phyloP scores from a whole-genome alignment of 2,888 invertebrate genomes.

The Apodemia hepburni region DNA sequence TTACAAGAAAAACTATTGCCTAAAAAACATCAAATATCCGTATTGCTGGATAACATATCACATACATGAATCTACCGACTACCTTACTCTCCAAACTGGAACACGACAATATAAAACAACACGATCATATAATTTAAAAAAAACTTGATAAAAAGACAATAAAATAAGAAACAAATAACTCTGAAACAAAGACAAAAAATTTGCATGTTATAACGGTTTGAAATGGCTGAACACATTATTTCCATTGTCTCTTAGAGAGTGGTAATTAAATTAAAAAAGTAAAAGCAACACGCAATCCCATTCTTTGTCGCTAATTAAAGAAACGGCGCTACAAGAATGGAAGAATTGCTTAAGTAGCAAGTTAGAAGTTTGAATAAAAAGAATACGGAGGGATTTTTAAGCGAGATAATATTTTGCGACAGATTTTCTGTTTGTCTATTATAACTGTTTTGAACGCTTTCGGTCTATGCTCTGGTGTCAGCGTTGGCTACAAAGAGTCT shows the following conservation, averaged over 20 bases:
- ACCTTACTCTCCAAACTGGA: too few relatives aligned
- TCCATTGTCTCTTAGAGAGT: conserved; percentile 61
- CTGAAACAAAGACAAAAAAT: conserved; percentile 46
- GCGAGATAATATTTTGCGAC: conserved; percentile 60
- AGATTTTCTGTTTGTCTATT: conserved; percentile 37
- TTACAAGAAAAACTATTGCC: too few relatives aligned
- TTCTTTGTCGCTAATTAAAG: conserved; percentile 77
- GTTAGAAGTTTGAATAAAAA: conserved; percentile 60
- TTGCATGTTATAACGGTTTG: conserved; percentile 58
- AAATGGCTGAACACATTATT: conserved; percentile 64
- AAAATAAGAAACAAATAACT: conserved; percentile 20
- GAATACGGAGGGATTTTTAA: conserved; percentile 48
- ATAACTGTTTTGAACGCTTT: too few relatives aligned
- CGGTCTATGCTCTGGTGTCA: too few relatives aligned
- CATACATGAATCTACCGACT: too few relatives aligned
- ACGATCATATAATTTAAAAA: too few relatives aligned
- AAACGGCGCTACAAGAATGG: conserved; percentile 63
- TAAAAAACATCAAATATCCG: too few relatives aligned
- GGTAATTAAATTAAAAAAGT: conserved; percentile 75
- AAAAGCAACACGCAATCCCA: conserved; percentile 72
- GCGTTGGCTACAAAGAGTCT: too few relatives aligned
- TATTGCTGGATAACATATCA: too few relatives aligned
- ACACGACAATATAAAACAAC: too few relatives aligned
- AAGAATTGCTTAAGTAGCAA: conserved; percentile 69
- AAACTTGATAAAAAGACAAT: background rate